Percentiles rank a stretch among this genome's conserved stretches.
Evolutionary conservation across 2,888 invertebrate genomes (phyloP).

Genomic region (Augiades crinisus): DNA sequence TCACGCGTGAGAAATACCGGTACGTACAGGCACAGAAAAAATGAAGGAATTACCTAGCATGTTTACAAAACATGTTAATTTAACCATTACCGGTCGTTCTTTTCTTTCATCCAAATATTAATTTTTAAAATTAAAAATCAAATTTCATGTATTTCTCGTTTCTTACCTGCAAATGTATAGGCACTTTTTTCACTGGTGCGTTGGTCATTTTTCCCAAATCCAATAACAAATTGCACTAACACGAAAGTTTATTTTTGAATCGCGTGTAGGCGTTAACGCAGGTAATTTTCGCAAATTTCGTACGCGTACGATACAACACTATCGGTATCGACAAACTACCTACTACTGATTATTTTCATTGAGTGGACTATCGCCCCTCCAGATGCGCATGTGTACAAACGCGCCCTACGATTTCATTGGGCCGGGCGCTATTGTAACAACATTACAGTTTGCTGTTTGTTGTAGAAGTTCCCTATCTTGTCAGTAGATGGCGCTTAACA

Average conservation of each 20-base stretch:
- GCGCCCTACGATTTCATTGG: conserved; percentile 50
- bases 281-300: conserved; percentile 45
- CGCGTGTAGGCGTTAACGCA: conserved; percentile 58
- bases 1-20: conserved; percentile 28
- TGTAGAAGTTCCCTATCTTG: neutral
- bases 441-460: neutral
- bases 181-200: conserved; percentile 96
- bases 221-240: conserved; percentile 60
- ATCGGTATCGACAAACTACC: conserved; percentile 52
- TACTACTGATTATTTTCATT: conserved; percentile 54
- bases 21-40: neutral
- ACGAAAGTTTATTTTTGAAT: conserved; percentile 65
- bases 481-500: conserved; percentile 39
- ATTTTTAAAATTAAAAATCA: conserved; percentile 36
- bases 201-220: conserved; percentile 76
- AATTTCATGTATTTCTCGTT: conserved; percentile 17
- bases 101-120: conserved; percentile 1
- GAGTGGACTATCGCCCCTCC: conserved; percentile 58
- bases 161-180: conserved; percentile 94
- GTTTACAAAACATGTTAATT: neutral
- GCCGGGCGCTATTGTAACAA: conserved; percentile 35
- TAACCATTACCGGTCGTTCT: too few species aligned
- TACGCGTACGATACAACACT: conserved; percentile 31
- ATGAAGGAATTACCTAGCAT: neutral
- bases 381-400: conserved; percentile 64